These are phyloP conservation scores for Ecdyonurus torrentis DNA, from an alignment of 2,888 invertebrate species.

Conservation along the genomic window DNA sequence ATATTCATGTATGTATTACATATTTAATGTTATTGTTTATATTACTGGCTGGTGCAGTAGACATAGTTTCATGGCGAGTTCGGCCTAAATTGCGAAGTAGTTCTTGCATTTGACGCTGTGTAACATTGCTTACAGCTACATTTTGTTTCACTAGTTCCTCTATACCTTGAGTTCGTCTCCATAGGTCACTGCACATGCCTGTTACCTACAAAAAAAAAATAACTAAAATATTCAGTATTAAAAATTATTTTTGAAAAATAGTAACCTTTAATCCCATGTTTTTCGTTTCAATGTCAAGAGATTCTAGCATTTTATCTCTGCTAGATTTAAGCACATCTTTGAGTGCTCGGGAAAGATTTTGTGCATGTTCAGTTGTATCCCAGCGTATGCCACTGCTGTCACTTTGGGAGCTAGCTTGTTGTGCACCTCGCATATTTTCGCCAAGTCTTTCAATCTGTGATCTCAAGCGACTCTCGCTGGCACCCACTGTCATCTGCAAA, in stretches of 20 bases:
- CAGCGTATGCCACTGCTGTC: not conserved
- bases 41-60: not conserved
- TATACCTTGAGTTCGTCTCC: not conserved
- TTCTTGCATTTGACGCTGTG: not conserved
- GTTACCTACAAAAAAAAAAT: not conserved
- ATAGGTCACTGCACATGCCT: not conserved
- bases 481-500: not conserved
- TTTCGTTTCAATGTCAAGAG: not conserved
- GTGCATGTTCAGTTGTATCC: not conserved
- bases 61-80: not conserved
- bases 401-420: not conserved
- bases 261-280: conserved; percentile 4
- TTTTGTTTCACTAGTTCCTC: not conserved
- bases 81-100: not conserved
- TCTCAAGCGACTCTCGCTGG: not conserved
- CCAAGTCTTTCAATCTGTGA: not conserved
- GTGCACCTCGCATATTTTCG: not conserved
- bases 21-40: no score
- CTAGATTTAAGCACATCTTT: not conserved
- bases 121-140: not conserved
- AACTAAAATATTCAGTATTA: not conserved
- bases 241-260: not conserved
- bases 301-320: not conserved
- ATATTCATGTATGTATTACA: no score
- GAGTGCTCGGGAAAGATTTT: not conserved